phyloP scores from a whole-genome alignment of 2,888 invertebrate genomes.

The Mesodorylaimus sp. region DNA sequence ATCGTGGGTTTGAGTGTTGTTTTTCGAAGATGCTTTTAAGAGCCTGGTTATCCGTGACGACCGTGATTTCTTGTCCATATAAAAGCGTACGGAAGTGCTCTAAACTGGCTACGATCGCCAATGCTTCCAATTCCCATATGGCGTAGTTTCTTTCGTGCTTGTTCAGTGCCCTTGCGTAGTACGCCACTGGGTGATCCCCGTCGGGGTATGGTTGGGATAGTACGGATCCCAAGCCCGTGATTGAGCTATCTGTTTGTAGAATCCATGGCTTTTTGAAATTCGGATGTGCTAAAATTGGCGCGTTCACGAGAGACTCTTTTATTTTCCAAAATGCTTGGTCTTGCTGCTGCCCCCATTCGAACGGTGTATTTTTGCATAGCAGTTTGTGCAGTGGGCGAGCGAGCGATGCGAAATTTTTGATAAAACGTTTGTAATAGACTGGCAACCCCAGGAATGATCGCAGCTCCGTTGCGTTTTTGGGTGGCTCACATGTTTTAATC shows the following conservation, averaged over 20 bases:
- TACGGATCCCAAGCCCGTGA: not conserved
- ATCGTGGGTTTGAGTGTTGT: not conserved
- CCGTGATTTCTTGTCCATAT: not conserved
- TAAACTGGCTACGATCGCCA: not conserved
- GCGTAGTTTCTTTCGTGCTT: conserved; percentile 3
- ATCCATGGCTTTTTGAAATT: conserved; percentile 4
- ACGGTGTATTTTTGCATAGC: not conserved
- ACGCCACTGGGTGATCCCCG: conserved; percentile 3
- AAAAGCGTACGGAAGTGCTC: not conserved
- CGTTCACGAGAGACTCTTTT: not conserved
- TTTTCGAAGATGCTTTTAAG: not conserved
- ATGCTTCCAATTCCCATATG: conserved; percentile 1
- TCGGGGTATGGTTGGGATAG: not conserved
- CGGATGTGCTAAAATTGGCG: conserved; percentile 5
- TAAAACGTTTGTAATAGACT: conserved; percentile 5
- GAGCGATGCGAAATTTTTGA: not conserved
- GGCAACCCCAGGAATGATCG: conserved; percentile 3
- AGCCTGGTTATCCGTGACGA: conserved; percentile 3
- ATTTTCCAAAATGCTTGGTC: conserved; percentile 1
- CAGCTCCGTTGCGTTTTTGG: not conserved
- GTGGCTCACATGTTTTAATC: not conserved
- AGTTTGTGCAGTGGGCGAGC: conserved; percentile 1
- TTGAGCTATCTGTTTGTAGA: conserved; percentile 1
- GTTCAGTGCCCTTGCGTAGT: not conserved
- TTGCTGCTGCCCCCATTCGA: not conserved